Evolutionary conservation across 2,113 vertebrate genomes (phyloP).

Genomic region (Pipra filicauda): DNA sequence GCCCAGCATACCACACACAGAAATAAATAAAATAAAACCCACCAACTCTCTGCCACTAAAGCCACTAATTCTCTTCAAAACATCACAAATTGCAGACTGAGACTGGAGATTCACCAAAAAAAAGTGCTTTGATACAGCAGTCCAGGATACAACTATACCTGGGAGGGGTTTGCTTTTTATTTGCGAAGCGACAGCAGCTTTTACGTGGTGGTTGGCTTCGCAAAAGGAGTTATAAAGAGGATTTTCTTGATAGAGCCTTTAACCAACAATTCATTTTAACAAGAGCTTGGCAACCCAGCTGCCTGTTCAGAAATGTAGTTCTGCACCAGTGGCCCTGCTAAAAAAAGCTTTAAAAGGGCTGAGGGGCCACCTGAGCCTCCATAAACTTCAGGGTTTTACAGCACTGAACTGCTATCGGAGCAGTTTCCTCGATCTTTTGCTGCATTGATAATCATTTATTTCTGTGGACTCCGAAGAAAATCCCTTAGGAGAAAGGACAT

Average conservation of each 20-base stretch:
- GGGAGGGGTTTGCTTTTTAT: neutral
- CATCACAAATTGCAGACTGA: rapidly evolving
- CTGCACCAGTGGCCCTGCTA: slow-evolving; percentile 5
- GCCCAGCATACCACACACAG: neutral
- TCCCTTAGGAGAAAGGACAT: neutral
- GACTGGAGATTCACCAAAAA: neutral
- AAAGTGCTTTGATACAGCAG: neutral
- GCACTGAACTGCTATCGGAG: neutral
- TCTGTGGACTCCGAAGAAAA: neutral
- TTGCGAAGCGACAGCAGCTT: neutral
- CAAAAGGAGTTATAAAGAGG: slow-evolving; percentile 24
- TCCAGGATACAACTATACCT: neutral
- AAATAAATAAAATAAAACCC: neutral
- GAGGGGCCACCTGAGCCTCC: slow-evolving; percentile 51
- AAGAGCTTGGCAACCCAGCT: slow-evolving; percentile 17
- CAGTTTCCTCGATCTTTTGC: slow-evolving; percentile 23
- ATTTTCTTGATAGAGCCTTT: slow-evolving; percentile 52
- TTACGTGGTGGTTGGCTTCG: neutral
- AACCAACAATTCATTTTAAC: slow-evolving; percentile 63
- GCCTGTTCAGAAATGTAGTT: slow-evolving; percentile 32
- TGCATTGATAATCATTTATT: slow-evolving; percentile 57
- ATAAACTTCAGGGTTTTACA: slow-evolving; percentile 54
- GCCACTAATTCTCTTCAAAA: neutral
- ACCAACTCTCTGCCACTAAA: rapidly evolving
- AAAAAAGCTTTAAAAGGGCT: slow-evolving; percentile 59